Evolutionary conservation across 2,797 vertebrate species (phyloP).

Genomic region (Typhlichthys eigenmanni): DNA sequence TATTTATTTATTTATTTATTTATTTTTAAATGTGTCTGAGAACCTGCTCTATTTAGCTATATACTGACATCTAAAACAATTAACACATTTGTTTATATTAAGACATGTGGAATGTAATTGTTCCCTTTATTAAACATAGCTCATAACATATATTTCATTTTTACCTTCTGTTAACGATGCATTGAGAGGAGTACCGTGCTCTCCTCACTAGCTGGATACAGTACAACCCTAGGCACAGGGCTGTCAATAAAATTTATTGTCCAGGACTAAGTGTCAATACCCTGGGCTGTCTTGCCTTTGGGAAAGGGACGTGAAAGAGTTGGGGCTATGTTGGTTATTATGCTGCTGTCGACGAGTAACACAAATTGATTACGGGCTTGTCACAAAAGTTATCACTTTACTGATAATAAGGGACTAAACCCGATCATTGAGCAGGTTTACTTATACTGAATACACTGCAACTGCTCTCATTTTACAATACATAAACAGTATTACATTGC

Average conservation of each 20-base stretch:
- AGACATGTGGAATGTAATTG: too few relatives aligned
- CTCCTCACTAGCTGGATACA: conserved; percentile 23
- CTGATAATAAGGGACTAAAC: not conserved
- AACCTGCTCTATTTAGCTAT: not conserved
- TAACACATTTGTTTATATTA: too few relatives aligned
- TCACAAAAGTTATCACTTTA: conserved; percentile 52
- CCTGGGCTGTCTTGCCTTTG: conserved; percentile 30
- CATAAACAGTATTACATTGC: too few relatives aligned
- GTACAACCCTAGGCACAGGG: conserved; percentile 14
- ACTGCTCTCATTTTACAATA: not conserved
- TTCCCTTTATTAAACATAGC: too few relatives aligned
- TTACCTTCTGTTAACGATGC: not conserved
- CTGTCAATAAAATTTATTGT: conserved; percentile 62
- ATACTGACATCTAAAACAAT: too few relatives aligned
- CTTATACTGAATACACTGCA: not conserved
- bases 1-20: conserved; percentile 61
- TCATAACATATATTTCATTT: too few relatives aligned
- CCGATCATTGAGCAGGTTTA: not conserved
- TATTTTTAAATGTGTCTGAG: conserved; percentile 30
- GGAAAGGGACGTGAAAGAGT: conserved; percentile 17
- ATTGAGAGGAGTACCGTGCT: not conserved
- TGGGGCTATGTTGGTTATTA: conserved; percentile 83
- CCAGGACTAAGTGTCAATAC: conserved; percentile 50
- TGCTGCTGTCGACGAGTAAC: conserved; percentile 81
- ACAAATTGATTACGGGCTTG: conserved; percentile 91